Conservation (phyloP, 2,888 invertebrate species). For the Pristionchus fissidentatus region DNA sequence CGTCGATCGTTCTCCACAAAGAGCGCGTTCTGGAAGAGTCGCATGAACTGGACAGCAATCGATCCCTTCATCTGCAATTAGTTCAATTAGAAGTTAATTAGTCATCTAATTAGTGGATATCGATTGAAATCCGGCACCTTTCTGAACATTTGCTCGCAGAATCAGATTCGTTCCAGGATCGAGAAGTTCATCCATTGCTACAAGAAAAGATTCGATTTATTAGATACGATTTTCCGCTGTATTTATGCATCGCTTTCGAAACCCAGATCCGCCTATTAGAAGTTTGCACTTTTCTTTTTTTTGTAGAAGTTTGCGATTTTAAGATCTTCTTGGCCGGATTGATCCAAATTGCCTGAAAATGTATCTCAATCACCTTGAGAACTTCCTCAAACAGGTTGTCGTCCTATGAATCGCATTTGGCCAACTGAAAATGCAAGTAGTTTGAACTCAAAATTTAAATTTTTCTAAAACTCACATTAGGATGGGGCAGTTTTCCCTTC, state of each 20-base stretch:
- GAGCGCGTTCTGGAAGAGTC: constrained; percentile 23
- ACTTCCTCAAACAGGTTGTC: background rate
- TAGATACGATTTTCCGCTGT: too few species aligned
- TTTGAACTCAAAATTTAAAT: background rate
- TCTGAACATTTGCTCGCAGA: constrained; percentile 6
- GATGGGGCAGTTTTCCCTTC: constrained; percentile 7
- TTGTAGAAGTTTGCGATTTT: too few species aligned
- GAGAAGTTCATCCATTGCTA: constrained; percentile 21
- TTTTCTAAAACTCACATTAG: constrained; percentile 10
- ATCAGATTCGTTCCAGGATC: background rate
- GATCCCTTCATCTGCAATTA: constrained; percentile 13
- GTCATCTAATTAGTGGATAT: background rate
- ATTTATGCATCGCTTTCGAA: too few species aligned
- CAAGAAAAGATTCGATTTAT: too few species aligned
- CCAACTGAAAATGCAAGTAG: background rate
- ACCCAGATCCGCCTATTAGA: too few species aligned
- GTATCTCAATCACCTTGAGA: background rate
- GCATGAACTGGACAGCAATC: constrained; percentile 8
- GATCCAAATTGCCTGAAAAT: too few species aligned
- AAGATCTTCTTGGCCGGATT: too few species aligned
- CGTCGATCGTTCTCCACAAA: constrained; percentile 6
- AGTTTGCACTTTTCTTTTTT: too few species aligned
- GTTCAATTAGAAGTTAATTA: too few species aligned
- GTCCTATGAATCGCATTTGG: background rate
- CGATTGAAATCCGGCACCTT: background rate